Base-by-base conservation (phyloP, 2,888 invertebrate genomes). In the Drosophila demipolita region DNA sequence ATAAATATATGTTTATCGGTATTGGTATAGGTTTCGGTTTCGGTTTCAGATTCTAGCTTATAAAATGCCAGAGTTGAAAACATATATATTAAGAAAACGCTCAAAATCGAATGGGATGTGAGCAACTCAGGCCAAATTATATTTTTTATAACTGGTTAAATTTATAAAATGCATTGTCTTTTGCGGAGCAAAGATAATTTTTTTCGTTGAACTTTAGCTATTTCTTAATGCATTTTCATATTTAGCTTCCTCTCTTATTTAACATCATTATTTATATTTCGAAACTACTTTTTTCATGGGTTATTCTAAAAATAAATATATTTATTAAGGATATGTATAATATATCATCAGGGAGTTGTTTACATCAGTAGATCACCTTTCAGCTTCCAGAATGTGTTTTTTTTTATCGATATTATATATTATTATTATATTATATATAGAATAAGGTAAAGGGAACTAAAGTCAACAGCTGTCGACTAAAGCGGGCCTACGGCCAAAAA, bases 31-130 rank as follows among this genome's bases (percentile, higher is more conserved):
- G 33, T 36, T 65, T 66, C 48, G 12, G 12, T 33, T 61, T 60
- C 52, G 17, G 26, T 12, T 60, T 57, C 26, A 3, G 45, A 45
- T 45, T 23, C 52, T 36, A 36, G 6, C 65, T 65, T 66, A 75
- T 81, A 26, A 87, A 87, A 87, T 89, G 87, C 83, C 89, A 89
- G 85, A 87, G 89, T 89, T 87, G 83, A 87, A 67, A 54, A 42
- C 33, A 29, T 73, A 77, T 74, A 67, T 63, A 42, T 69, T 59
- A 15, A 48, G 15, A 49, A 35, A 54, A 38, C 58, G 66, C 61
- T 68, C 59, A 73, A 50, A 64, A 59, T 0, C 8, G 2, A 45
- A 15, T 23, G 8, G 45, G 57, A 60, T 65, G 40, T 54, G 67
- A 40, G 67, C 29, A 82, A 83, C 80, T 77, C 23, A 23, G 15